These are phyloP conservation scores for Pipistrellus pipistrellus DNA, from an alignment of 2,797 vertebrate species.

Conservation along the genomic window DNA sequence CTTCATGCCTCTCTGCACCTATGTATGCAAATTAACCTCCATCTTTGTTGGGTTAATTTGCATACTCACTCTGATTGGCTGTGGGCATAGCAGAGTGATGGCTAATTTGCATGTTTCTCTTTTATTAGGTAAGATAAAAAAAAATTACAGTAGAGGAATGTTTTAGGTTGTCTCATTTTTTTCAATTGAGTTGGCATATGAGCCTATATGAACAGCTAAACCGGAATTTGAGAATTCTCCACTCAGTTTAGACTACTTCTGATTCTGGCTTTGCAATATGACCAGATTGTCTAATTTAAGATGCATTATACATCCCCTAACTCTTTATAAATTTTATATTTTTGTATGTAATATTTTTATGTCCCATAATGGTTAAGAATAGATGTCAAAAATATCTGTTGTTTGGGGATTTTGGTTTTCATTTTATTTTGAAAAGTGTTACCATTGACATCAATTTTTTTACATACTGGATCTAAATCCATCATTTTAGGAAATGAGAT, in stretches of 20 bases:
- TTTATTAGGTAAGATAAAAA: neutral
- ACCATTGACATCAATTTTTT: slow-evolving; percentile 17
- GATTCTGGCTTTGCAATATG: neutral
- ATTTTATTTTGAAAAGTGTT: slow-evolving; percentile 56
- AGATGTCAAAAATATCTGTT: slow-evolving; percentile 18
- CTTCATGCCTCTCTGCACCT: too few species aligned
- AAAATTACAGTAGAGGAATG: slow-evolving; percentile 22
- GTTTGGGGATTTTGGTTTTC: slow-evolving; percentile 6
- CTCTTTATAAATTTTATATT: slow-evolving; percentile 39
- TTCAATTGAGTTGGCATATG: neutral
- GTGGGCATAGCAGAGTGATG: too few species aligned
- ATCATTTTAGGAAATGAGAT: slow-evolving; percentile 56
- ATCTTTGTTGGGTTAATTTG: too few species aligned
- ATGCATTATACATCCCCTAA: neutral
- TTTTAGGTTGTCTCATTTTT: neutral
- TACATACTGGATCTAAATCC: slow-evolving; percentile 48
- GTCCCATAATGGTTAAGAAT: neutral
- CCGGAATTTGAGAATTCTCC: slow-evolving; percentile 40
- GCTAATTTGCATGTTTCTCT: too few species aligned
- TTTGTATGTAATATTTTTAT: slow-evolving; percentile 40
- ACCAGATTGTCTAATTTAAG: slow-evolving; percentile 50
- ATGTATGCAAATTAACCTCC: too few species aligned
- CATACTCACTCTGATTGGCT: too few species aligned
- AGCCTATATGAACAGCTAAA: slow-evolving; percentile 26
- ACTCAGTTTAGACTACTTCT: slow-evolving; percentile 39